Evolutionary conservation across 2,888 invertebrate genomes (phyloP).

Genomic region (Athalia cordata): DNA sequence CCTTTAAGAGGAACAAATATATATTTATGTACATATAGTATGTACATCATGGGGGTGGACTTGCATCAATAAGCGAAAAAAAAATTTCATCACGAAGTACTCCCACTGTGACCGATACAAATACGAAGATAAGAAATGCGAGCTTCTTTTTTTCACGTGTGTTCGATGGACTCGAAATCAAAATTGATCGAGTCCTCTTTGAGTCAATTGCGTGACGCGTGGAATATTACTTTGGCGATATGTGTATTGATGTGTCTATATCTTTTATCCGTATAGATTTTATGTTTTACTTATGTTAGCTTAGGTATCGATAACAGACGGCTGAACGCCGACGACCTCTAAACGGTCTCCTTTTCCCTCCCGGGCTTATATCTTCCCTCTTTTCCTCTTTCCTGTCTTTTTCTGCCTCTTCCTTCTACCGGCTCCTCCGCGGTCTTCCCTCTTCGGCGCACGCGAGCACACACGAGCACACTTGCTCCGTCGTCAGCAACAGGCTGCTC

Average conservation of each 20-base stretch:
- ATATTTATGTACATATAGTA: not conserved
- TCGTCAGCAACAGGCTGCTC: slow-evolving; percentile 69
- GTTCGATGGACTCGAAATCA: no score
- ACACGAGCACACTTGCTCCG: slow-evolving; percentile 55
- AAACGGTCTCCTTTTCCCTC: slow-evolving; percentile 30
- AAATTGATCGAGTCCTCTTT: no score
- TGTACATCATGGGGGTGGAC: not conserved
- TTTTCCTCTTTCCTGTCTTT: slow-evolving; percentile 42
- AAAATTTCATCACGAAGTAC: no score
- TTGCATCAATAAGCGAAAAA: no score
- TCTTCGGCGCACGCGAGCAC: slow-evolving; percentile 48
- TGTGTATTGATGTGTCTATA: slow-evolving; percentile 6
- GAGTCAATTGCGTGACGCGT: not conserved
- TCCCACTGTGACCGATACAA: no score
- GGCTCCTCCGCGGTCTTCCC: slow-evolving; percentile 31
- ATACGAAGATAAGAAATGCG: no score
- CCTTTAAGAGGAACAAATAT: not conserved
- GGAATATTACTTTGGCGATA: not conserved
- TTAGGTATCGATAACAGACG: slow-evolving; percentile 42
- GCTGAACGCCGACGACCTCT: slow-evolving; percentile 36
- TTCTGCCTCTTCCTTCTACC: slow-evolving; percentile 51
- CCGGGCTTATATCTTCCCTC: slow-evolving; percentile 39
- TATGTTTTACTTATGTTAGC: slow-evolving; percentile 29
- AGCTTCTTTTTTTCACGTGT: no score
- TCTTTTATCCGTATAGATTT: slow-evolving; percentile 15